A percentile compares a stretch with the other conserved stretches of the same genome.
These are phyloP conservation scores for Caranx ignobilis DNA, from an alignment of 2,113 vertebrate genomes.

Conservation along the genomic window DNA sequence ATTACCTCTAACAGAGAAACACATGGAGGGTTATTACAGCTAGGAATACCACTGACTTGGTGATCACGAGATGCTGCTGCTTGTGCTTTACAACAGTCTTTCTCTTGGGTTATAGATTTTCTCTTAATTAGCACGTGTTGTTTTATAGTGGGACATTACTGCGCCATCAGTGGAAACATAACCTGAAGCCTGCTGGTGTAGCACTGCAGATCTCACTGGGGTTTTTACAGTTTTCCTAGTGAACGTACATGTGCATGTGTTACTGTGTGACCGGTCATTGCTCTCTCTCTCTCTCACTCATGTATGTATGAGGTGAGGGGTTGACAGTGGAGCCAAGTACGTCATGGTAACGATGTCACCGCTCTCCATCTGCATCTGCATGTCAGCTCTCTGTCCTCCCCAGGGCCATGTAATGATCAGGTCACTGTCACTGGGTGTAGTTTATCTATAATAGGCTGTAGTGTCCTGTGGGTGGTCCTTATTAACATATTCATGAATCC, in stretches of 20 bases:
- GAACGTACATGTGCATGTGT: background rate
- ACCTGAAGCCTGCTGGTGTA: background rate
- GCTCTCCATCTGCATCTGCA: slow-evolving; percentile 21
- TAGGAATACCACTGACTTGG: background rate
- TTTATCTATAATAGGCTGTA: background rate
- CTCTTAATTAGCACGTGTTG: no score
- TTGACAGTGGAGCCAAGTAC: slow-evolving; percentile 21
- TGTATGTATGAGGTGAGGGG: slow-evolving; percentile 4
- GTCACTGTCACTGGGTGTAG: background rate
- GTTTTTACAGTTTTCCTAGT: background rate
- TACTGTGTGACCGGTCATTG: background rate
- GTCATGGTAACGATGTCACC: slow-evolving; percentile 44
- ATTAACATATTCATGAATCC: slow-evolving; percentile 38
- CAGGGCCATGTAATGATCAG: slow-evolving; percentile 16
- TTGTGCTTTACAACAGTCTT: background rate
- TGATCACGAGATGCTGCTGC: background rate
- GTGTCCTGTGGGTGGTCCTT: background rate
- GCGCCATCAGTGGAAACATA: background rate
- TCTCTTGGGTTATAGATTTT: background rate
- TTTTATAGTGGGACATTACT: background rate
- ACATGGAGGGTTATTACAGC: background rate
- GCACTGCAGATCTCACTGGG: background rate
- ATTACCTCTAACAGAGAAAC: background rate
- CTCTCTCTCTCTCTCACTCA: background rate
- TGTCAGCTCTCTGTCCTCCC: slow-evolving; percentile 5